phyloP scores from a whole-genome alignment of 2,113 vertebrate species.

The Tragelaphus buxtoni region DNA sequence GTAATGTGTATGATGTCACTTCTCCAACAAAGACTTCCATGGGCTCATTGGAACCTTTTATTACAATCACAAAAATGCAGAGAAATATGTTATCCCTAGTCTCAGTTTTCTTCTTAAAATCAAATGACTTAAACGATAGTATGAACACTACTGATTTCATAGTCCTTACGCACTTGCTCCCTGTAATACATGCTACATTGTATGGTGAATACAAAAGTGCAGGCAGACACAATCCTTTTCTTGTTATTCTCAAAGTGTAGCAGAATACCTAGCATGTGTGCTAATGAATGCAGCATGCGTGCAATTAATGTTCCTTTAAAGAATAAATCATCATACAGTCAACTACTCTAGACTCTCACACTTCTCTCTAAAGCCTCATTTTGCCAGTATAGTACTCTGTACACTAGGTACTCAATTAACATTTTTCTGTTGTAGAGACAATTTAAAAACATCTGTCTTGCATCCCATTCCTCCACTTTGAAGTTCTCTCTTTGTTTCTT shows the following conservation, averaged over 20 bases:
- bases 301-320: background rate
- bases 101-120: slow-evolving; percentile 8
- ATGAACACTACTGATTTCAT: background rate
- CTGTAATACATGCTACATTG: too few relatives aligned
- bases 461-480: background rate
- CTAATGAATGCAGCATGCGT: background rate
- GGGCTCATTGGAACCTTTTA: slow-evolving; percentile 85
- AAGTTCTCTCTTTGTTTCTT: background rate
- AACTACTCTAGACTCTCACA: background rate
- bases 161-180: background rate
- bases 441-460: background rate
- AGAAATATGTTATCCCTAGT: background rate
- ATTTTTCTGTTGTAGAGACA: background rate
- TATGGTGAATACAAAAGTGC: background rate
- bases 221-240: background rate
- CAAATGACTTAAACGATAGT: background rate
- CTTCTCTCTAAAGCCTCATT: background rate
- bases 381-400: background rate
- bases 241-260: background rate
- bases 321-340: background rate
- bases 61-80: slow-evolving; percentile 28
- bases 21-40: slow-evolving; percentile 95
- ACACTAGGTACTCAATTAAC: background rate
- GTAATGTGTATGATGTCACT: slow-evolving; percentile 90
- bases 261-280: background rate